Conservation (phyloP, 1,140 invertebrate species). For the Pseudomyrmex cubaensis region DNA sequence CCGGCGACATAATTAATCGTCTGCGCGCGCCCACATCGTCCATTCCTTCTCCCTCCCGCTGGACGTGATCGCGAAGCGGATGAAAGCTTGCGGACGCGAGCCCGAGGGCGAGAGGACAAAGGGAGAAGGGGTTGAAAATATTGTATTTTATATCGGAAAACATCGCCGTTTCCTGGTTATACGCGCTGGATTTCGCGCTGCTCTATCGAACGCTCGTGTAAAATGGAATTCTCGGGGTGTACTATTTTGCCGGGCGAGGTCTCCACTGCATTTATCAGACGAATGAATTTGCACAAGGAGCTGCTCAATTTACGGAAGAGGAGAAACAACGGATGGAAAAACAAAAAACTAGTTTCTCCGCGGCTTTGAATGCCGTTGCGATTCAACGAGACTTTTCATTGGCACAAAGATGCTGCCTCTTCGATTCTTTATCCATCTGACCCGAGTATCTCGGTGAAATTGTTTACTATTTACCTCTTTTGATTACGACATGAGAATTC, state of each 20-base stretch:
- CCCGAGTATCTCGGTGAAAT: too few relatives aligned
- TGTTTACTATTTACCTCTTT: too few relatives aligned
- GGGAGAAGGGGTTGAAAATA: background rate
- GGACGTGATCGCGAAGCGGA: background rate
- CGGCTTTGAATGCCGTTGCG: slow-evolving; percentile 36
- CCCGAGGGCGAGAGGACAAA: background rate
- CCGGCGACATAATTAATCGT: slow-evolving; percentile 81
- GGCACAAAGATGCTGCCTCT: background rate
- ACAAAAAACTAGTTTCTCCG: slow-evolving; percentile 30
- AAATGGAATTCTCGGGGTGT: slow-evolving; percentile 45
- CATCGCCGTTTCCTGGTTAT: slow-evolving; percentile 51
- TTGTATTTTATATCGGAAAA: slow-evolving; percentile 47
- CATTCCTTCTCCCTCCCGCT: background rate
- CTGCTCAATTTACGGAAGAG: slow-evolving; percentile 46
- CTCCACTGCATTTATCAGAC: slow-evolving; percentile 54
- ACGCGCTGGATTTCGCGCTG: slow-evolving; percentile 46
- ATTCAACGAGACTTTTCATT: slow-evolving; percentile 22
- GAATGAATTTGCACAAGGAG: slow-evolving; percentile 59
- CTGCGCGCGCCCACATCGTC: slow-evolving; percentile 15
- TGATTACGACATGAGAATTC: too few relatives aligned
- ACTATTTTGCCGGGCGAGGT: slow-evolving; percentile 3
- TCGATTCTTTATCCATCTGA: too few relatives aligned
- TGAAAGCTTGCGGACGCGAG: background rate
- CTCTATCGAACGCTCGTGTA: slow-evolving; percentile 37
- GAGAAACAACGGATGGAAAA: slow-evolving; percentile 23